A percentile compares a stretch with the other conserved stretches of the same genome.
Conservation (phyloP, 2,113 vertebrate species). For the Mesembrinibis cayennensis region DNA sequence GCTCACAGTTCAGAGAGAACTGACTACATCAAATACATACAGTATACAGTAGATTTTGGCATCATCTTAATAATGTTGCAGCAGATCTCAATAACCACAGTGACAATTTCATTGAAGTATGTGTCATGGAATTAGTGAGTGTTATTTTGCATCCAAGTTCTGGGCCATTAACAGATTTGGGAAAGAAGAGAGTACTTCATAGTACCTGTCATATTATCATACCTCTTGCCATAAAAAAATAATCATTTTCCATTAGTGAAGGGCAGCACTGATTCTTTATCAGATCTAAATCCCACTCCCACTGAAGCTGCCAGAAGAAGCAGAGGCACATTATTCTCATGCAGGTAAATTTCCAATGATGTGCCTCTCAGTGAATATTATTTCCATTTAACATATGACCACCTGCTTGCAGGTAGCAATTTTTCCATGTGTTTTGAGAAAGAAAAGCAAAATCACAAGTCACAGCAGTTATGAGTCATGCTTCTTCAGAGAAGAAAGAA, state of each 20-base stretch:
- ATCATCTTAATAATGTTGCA: neutral
- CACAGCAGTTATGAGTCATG: neutral
- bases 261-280: neutral
- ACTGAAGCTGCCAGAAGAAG: neutral
- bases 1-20: neutral
- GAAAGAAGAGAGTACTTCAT: neutral
- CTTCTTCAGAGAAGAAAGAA: neutral
- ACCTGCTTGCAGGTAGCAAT: neutral
- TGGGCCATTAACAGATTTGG: neutral
- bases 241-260: neutral
- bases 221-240: neutral
- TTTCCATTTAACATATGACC: neutral
- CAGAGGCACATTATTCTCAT: neutral
- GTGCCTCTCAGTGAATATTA: neutral
- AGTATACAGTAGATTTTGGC: neutral
- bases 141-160: neutral
- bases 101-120: neutral
- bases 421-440: neutral
- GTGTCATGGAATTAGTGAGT: neutral
- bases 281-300: neutral
- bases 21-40: neutral
- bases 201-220: neutral
- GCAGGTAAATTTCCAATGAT: neutral
- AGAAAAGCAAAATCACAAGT: neutral
- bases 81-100: neutral